Evolutionary conservation across 2,888 invertebrate genomes (phyloP).

Genomic region (Macrophya annulata): DNA sequence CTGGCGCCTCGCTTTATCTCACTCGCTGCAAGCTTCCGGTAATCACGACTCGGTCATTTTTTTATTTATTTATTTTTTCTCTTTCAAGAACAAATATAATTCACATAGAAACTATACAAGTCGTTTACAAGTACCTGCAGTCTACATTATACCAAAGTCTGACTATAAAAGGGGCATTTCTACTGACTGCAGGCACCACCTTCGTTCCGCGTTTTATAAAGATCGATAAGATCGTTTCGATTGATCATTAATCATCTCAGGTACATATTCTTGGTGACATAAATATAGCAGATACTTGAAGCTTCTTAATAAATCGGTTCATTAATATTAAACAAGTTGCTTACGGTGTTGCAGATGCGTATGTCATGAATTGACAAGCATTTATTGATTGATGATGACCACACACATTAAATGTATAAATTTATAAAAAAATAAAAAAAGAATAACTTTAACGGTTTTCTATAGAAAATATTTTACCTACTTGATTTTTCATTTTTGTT

Average conservation of each 20-base stretch:
- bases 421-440: background rate
- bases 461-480: background rate
- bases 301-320: background rate
- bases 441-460: background rate
- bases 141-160: no score
- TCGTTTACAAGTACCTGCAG: background rate
- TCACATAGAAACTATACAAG: background rate
- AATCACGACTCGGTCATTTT: slow-evolving; percentile 6
- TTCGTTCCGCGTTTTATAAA: background rate
- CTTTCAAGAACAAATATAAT: background rate
- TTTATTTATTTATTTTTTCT: no score
- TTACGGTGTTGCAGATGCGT: background rate
- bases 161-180: slow-evolving; percentile 9
- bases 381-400: background rate
- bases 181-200: background rate
- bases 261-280: background rate
- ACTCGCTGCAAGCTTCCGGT: background rate
- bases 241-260: background rate
- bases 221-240: background rate
- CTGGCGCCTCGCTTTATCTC: slow-evolving; percentile 6
- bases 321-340: background rate
- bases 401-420: background rate
- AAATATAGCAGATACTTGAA: background rate
- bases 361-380: background rate
- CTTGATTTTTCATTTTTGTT: no score